Evolutionary conservation across 2,888 invertebrate species (phyloP).

Genomic region (Argyra leucocephala): DNA sequence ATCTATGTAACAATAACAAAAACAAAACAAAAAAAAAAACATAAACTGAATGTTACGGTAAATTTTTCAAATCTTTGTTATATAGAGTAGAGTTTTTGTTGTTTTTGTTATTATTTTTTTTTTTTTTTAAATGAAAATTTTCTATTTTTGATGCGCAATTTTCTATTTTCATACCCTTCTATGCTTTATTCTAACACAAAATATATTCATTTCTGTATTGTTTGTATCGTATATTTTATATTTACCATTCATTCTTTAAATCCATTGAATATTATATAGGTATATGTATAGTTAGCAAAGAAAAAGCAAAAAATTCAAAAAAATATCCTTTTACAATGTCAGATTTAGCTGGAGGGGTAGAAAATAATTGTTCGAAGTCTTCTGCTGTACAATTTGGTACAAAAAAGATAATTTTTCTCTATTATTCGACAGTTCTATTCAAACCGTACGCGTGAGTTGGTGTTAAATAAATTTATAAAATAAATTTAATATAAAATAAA

Average conservation of each 20-base stretch:
- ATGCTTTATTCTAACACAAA: no score
- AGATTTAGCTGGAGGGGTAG: not conserved
- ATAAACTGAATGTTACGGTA: no score
- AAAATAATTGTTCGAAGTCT: not conserved
- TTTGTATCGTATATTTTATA: no score
- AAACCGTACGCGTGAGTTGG: constrained; percentile 18
- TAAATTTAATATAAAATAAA: no score
- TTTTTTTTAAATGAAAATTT: not conserved
- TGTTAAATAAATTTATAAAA: not conserved
- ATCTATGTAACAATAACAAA: not conserved
- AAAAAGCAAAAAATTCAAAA: not conserved
- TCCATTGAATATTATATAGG: not conserved
- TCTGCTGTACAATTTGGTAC: not conserved
- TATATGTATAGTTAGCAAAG: not conserved
- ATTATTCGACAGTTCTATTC: constrained; percentile 33
- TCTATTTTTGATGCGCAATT: not conserved
- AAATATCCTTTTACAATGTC: constrained; percentile 1
- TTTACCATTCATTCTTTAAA: not conserved
- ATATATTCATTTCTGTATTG: no score
- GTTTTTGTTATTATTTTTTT: not conserved
- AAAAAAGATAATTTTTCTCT: constrained; percentile 33
- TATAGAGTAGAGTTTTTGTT: no score
- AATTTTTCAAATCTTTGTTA: no score
- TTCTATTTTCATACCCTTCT: not conserved
- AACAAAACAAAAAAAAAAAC: not conserved